These are phyloP conservation scores for Rhimphoctona megacephalus DNA, from an alignment of 2,888 invertebrate genomes.

Conservation along the genomic window DNA sequence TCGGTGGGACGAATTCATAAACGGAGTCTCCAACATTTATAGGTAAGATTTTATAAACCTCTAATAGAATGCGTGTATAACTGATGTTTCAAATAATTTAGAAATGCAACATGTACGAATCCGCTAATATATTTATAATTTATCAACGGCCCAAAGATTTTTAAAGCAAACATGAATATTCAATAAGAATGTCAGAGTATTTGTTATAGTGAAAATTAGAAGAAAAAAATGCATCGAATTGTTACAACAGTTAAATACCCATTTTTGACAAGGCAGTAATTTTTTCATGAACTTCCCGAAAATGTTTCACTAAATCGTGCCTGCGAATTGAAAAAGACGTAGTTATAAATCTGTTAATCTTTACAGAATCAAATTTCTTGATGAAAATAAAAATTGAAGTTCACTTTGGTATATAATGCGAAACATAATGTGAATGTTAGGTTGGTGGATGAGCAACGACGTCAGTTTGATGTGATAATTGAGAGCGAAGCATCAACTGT, in stretches of 20 bases:
- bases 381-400: not conserved
- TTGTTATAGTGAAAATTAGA: not conserved
- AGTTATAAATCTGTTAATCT: not conserved
- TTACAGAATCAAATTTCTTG: not conserved
- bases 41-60: slow-evolving; percentile 77
- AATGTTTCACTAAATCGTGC: not conserved
- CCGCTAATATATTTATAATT: not conserved
- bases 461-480: slow-evolving; percentile 86
- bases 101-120: no score
- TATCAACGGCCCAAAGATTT: not conserved
- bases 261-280: not conserved
- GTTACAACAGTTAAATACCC: not conserved
- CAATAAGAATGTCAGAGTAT: not conserved
- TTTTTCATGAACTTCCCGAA: not conserved
- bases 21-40: slow-evolving; percentile 87
- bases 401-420: not conserved
- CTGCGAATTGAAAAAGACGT: not conserved
- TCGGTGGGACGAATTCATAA: slow-evolving; percentile 90
- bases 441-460: slow-evolving; percentile 79
- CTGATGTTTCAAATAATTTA: not conserved
- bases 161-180: not conserved
- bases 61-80: slow-evolving; percentile 77
- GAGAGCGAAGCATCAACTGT: slow-evolving; percentile 89
- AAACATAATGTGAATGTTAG: slow-evolving; percentile 64
- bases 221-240: not conserved